These are phyloP conservation scores for Chaetops frenatus DNA, from an alignment of 2,113 vertebrate genomes.

Conservation along the genomic window DNA sequence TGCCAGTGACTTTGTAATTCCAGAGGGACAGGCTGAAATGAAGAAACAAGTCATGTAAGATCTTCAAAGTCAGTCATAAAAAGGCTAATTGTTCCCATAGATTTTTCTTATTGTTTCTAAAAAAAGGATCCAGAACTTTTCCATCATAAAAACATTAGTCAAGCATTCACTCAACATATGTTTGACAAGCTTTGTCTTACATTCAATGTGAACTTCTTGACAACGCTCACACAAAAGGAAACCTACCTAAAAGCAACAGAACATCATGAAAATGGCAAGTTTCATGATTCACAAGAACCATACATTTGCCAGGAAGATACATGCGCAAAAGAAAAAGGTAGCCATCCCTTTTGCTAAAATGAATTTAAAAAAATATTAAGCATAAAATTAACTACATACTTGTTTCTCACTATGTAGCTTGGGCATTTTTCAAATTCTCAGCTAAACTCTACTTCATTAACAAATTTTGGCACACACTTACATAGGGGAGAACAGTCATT, in stretches of 20 bases:
- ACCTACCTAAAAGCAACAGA: not conserved
- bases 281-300: not conserved
- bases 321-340: not conserved
- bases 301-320: not conserved
- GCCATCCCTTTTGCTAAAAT: not conserved
- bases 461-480: not conserved
- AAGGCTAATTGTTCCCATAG: constrained; percentile 17
- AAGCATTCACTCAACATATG: not conserved
- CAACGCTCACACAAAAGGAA: not conserved
- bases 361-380: not conserved
- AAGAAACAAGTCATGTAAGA: not conserved
- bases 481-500: not conserved
- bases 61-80: constrained; percentile 40
- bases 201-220: not conserved
- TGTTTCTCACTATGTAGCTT: not conserved
- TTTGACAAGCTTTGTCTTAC: not conserved
- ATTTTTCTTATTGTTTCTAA: constrained; percentile 37
- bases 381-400: not conserved
- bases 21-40: constrained; percentile 27
- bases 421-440: not conserved
- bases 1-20: not conserved
- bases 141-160: not conserved
- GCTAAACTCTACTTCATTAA: not conserved
- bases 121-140: not conserved
- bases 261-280: not conserved